Evolutionary conservation across 2,113 vertebrate genomes (phyloP), one percentile per base, ranked within the genome.

Genomic region (Ameiurus melas): DNA sequence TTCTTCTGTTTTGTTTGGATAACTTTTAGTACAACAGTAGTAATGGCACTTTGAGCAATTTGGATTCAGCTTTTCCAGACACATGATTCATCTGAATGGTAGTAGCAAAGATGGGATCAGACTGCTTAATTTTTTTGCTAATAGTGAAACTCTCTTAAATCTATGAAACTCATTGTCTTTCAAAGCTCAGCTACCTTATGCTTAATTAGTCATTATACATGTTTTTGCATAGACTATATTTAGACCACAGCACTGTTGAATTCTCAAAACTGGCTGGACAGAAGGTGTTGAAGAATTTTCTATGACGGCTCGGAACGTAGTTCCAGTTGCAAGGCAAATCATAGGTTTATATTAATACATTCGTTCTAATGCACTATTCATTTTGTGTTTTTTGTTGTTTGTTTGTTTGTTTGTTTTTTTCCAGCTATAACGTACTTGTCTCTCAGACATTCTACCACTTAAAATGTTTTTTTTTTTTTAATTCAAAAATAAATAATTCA

Each of bases 51-150:
- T 73, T 85, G 30, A 71, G 57, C 30, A 47, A 81, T 82, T 85
- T 75, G 19, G 79, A 57, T 70, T 87, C 57, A 86, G 80, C 86
- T 68, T 83, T 86, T 86, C 84, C 71, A 90, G 84, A 68, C 84
- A 47, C 70, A 71, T 84, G 58, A 90, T 88, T 88, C 79, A 88
- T 73, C 36, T 33, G 62, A 85, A 71, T 79, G 27, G 51, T 57
- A 70, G 85, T 22, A 58, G 51, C 27, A 85, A 47, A 36, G 80
- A 86, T 73, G 47, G 78, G 57, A 75, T 73, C 25, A 22, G 27
- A 39, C n/a, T 13, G 55, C 36, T 58, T 53, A 27, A 19, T 77
- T 79, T n/a, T 71, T 47, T 64, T 57, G 7, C 75, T 60, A 58
- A 64, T 16, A 43, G 75, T 85, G 39, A 53, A 87, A 58, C 25